Conservation (phyloP, 2,797 vertebrate species). For the Micrastur ruficollis region DNA sequence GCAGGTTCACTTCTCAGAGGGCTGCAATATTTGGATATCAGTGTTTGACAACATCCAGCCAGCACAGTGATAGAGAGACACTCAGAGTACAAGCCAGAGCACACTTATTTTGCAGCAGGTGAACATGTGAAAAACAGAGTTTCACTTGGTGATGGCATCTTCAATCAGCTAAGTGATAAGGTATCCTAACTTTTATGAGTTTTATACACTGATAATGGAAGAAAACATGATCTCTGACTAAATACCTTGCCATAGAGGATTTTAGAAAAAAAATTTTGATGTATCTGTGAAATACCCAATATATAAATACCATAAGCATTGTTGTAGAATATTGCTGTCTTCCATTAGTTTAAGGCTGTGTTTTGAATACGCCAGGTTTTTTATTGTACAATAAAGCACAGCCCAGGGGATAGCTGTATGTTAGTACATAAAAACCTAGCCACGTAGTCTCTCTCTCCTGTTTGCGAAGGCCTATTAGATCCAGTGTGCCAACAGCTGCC, state of each 20-base stretch:
- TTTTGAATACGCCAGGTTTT: neutral
- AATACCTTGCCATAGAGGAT: neutral
- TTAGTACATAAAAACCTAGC: neutral
- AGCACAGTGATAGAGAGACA: neutral
- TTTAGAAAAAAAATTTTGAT: neutral
- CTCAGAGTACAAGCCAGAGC: neutral
- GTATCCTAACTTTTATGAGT: neutral
- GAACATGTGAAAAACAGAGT: neutral
- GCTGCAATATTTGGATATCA: neutral
- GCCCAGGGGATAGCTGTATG: neutral
- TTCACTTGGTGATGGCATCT: neutral
- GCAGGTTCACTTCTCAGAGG: neutral
- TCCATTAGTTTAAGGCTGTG: neutral
- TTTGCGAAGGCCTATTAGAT: neutral
- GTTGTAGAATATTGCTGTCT: neutral
- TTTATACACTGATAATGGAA: neutral
- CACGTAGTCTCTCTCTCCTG: accelerated
- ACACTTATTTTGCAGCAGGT: neutral
- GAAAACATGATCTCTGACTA: neutral
- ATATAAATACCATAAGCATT: neutral
- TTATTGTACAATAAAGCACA: neutral
- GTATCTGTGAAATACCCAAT: neutral
- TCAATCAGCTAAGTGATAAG: neutral
- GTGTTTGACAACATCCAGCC: neutral
- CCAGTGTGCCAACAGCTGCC: neutral